These are phyloP conservation scores for Myiozetetes cayanensis DNA, from an alignment of 2,113 vertebrate genomes.

Conservation along the genomic window DNA sequence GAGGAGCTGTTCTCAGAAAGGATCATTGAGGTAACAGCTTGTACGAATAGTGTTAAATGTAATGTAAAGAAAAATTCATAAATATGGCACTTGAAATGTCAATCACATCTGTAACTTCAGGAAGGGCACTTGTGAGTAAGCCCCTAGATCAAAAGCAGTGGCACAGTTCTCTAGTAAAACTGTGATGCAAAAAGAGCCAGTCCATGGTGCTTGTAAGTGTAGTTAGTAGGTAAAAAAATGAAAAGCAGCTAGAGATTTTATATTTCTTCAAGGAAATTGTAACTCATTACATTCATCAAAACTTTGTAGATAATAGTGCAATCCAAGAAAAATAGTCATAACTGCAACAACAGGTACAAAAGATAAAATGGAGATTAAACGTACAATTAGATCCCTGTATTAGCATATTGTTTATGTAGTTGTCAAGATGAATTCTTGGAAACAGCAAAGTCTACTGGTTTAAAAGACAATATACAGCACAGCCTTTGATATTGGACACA, in stretches of 20 bases:
- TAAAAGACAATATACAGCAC: background rate
- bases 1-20: slow-evolving; percentile 44
- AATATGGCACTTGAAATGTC: background rate
- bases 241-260: background rate
- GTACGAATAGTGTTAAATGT: background rate
- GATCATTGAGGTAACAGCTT: slow-evolving; percentile 8
- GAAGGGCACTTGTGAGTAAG: background rate
- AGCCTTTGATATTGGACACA: background rate
- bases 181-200: background rate
- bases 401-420: background rate
- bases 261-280: background rate
- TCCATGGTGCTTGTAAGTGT: background rate
- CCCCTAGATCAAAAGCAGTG: background rate
- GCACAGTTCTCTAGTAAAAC: background rate
- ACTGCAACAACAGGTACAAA: background rate
- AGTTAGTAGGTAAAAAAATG: background rate
- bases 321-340: background rate
- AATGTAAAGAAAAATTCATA: slow-evolving; percentile 11
- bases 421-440: background rate
- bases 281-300: background rate
- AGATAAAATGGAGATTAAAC: background rate
- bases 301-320: background rate
- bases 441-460: background rate
- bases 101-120: background rate
- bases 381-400: background rate